These are phyloP conservation scores for Tricholaema leucomelas DNA, from an alignment of 2,113 vertebrate species.

Conservation along the genomic window DNA sequence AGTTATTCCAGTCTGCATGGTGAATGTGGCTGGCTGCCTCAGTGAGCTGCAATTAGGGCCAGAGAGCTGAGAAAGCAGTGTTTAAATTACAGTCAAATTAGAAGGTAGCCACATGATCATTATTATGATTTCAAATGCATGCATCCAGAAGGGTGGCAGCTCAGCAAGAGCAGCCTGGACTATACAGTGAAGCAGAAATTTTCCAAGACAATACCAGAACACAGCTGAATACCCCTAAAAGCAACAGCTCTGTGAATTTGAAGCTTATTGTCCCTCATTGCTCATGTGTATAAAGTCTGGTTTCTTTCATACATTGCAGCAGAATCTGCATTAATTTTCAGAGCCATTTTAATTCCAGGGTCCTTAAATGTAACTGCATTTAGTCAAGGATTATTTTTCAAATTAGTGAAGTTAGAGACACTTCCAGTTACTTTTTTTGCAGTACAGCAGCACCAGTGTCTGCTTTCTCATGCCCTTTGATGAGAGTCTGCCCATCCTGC, in stretches of 20 bases:
- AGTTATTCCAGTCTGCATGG: slow-evolving; percentile 49
- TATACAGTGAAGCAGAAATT: neutral
- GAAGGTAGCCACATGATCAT: slow-evolving; percentile 47
- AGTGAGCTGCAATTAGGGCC: slow-evolving; percentile 24
- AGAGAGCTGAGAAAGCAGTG: slow-evolving; percentile 51
- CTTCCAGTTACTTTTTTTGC: neutral
- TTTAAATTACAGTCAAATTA: slow-evolving; percentile 59
- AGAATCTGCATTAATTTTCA: neutral
- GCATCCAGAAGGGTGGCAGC: slow-evolving; percentile 45
- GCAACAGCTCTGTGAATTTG: neutral
- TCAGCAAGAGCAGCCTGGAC: slow-evolving; percentile 15
- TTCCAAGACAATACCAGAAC: neutral
- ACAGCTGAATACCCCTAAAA: neutral
- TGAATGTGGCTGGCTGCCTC: slow-evolving; percentile 5
- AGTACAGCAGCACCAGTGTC: neutral
- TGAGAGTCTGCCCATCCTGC: neutral
- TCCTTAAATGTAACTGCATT: neutral
- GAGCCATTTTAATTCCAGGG: neutral
- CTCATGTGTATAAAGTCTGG: neutral
- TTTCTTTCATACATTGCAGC: neutral
- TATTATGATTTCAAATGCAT: slow-evolving; percentile 38
- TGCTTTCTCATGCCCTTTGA: slow-evolving; percentile 3
- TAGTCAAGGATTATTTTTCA: neutral
- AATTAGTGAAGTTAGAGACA: neutral
- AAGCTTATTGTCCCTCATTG: neutral